Conservation (phyloP, 2,888 invertebrate species). For the Pseudococcus longispinus region DNA sequence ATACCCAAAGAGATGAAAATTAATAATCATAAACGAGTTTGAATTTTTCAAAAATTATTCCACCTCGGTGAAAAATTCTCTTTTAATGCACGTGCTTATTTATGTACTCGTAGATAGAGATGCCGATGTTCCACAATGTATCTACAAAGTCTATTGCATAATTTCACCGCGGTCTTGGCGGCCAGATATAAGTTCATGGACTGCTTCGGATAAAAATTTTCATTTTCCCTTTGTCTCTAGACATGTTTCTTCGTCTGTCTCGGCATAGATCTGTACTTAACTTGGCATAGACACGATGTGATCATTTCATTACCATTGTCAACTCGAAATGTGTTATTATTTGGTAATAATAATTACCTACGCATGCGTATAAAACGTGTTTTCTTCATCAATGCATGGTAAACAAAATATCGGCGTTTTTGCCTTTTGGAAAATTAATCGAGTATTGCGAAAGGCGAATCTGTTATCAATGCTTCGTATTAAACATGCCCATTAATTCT, state of each 20-base stretch:
- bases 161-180: too few relatives aligned
- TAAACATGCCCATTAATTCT: conserved; percentile 20
- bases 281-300: neutral
- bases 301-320: neutral
- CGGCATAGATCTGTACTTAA: neutral
- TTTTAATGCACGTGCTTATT: neutral
- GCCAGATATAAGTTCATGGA: neutral
- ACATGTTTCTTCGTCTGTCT: neutral
- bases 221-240: too few relatives aligned
- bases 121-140: too few relatives aligned
- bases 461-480: neutral
- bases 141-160: too few relatives aligned
- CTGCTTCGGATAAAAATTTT: neutral
- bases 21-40: neutral
- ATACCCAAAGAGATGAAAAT: neutral
- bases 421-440: neutral
- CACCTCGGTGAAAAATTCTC: neutral
- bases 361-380: neutral
- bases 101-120: too few relatives aligned
- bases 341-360: too few relatives aligned
- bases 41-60: neutral
- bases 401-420: neutral
- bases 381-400: neutral
- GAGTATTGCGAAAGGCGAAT: neutral
- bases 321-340: neutral